phyloP scores from a whole-genome alignment of 2,888 invertebrate species.

The Hirudinaria manillensis region DNA sequence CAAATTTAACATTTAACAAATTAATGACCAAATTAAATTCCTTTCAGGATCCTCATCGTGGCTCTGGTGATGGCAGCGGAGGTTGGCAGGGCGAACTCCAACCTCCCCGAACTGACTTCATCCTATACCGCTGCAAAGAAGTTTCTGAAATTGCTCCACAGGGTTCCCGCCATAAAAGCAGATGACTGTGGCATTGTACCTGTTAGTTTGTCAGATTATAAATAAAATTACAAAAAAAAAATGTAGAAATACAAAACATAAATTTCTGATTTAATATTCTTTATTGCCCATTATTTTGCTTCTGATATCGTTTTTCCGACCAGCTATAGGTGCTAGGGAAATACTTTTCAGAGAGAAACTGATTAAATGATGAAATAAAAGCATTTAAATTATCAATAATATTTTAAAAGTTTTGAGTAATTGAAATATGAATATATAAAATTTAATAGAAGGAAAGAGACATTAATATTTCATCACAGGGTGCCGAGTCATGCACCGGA shows the following conservation, averaged over 20 bases:
- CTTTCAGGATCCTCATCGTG: conserved; percentile 32
- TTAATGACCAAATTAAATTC: not conserved
- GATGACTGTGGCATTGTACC: not conserved
- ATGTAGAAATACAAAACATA: not conserved
- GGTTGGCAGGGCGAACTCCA: conserved; percentile 45
- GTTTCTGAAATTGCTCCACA: conserved; percentile 47
- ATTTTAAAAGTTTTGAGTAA: not conserved
- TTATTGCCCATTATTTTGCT: too few relatives aligned
- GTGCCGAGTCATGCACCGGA: conserved; percentile 44
- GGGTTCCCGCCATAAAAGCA: conserved; percentile 39
- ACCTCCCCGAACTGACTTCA: conserved; percentile 49
- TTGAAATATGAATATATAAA: not conserved
- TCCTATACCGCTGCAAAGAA: conserved; percentile 47
- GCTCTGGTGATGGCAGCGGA: conserved; percentile 40
- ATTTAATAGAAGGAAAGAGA: not conserved
- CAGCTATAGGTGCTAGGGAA: too few relatives aligned
- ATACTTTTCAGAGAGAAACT: too few relatives aligned
- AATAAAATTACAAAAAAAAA: too few relatives aligned
- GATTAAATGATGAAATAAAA: too few relatives aligned
- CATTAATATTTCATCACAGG: not conserved
- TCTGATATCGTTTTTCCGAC: too few relatives aligned
- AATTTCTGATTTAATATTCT: not conserved
- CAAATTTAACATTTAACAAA: not conserved
- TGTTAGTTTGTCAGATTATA: not conserved
- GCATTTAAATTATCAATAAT: not conserved